Evolutionary conservation across 2,888 invertebrate genomes (phyloP).

Genomic region (Andrena marginata): DNA sequence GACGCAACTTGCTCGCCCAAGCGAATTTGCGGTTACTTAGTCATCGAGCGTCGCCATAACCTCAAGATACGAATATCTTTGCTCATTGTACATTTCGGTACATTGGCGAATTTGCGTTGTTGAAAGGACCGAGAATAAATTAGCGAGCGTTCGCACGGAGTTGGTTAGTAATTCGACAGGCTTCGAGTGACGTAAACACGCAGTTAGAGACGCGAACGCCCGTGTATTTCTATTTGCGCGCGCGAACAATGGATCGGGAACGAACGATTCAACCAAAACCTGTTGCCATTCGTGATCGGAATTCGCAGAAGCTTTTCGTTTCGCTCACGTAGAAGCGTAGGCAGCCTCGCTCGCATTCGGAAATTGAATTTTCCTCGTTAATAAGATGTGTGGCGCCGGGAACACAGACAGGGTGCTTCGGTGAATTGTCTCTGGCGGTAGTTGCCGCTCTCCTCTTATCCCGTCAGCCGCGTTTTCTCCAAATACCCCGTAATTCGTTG

Average conservation of each 20-base stretch:
- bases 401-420: constrained; percentile 12
- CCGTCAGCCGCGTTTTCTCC: too few relatives aligned
- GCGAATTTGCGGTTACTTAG: constrained; percentile 39
- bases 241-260: constrained; percentile 8
- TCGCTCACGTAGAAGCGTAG: background rate
- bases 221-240: background rate
- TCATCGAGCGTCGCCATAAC: background rate
- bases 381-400: constrained; percentile 20
- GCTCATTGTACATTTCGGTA: too few relatives aligned
- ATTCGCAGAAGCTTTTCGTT: constrained; percentile 17
- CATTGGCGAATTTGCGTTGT: too few relatives aligned
- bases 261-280: background rate
- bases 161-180: background rate
- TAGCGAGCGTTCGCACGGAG: background rate
- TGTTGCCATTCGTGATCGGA: constrained; percentile 9
- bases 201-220: background rate
- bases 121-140: background rate
- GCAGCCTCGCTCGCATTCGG: background rate
- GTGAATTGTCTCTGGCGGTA: constrained; percentile 11
- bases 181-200: background rate
- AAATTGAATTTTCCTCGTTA: constrained; percentile 48
- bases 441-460: background rate
- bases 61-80: too few relatives aligned
- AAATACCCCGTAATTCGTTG: background rate
- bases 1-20: constrained; percentile 16